Base-by-base conservation (phyloP, 2,888 invertebrate genomes). In the Agrypnus murinus region DNA sequence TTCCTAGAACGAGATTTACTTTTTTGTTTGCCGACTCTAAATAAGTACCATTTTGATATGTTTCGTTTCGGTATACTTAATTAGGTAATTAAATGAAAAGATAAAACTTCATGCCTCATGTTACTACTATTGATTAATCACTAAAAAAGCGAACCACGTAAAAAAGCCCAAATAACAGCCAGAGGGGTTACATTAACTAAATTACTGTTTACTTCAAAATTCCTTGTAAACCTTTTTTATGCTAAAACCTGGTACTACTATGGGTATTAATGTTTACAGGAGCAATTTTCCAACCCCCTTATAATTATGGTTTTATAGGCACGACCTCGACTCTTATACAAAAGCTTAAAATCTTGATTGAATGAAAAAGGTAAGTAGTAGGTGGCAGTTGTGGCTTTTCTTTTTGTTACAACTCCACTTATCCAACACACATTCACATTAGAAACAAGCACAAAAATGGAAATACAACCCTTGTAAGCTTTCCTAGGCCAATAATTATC, bases 261-360 rank as follows among this genome's bases (percentile, higher is more conserved):
- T 19, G 32, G 50, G 50, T 32, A 50, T 50, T 50, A 50, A 50
- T 50, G 50, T 50, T 50, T 50, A 50, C 50, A 31, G 14, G 50
- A 12, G 60, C 15, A 62, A 62, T 62, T 62, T 62, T 38, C 25
- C 63, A 36, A 50, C 46, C 63, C n/a, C 63, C 36, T 14, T 64
- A 53, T 64, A 64, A 64, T 64, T 64, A 64, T 40, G 63, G 48
- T 53, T 64, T 64, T 64, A 64, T 40, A 17, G 63, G 17, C 3
- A 19, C 50, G 53, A 40, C 63, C 63, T 50, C 53, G 36, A 19
- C 40, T 53, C 25, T 50, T 15, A 50, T 9, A 55, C 34, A 46
- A 48, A 25, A 62, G 63, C 63, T 34, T 25, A 36, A 64, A 38
- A 64, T 40, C 32, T 46, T n/a, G 32, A 46, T 62, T 34, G 34